Percentiles rank a stretch among this genome's conserved stretches.
Conservation (phyloP, 2,797 vertebrate genomes). For the Myotis daubentonii region DNA sequence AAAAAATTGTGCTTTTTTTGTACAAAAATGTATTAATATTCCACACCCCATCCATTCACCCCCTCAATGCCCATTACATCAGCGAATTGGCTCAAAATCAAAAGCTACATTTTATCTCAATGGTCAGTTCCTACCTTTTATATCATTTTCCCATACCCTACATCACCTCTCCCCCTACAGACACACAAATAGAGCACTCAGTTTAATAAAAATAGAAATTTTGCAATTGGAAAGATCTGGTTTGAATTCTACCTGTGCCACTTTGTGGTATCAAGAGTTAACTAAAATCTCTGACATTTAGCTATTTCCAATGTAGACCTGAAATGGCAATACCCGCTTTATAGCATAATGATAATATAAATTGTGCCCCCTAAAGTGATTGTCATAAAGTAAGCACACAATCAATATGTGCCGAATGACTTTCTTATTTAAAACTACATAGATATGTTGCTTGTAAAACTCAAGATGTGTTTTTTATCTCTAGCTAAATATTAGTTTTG, state of each 20-base stretch:
- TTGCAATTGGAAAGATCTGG: neutral
- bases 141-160: neutral
- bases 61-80: neutral
- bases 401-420: neutral
- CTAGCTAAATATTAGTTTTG: constrained; percentile 28
- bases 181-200: neutral
- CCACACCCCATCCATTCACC: neutral
- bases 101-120: neutral
- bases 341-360: neutral
- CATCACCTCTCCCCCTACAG: accelerated
- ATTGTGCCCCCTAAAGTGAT: neutral
- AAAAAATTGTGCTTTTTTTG: neutral
- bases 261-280: neutral
- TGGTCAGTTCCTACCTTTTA: neutral
- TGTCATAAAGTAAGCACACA: neutral
- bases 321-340: neutral
- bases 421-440: constrained; percentile 2
- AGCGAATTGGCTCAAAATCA: neutral
- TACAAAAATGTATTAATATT: constrained; percentile 11
- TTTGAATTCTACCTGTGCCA: constrained; percentile 4
- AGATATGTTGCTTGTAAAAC: neutral
- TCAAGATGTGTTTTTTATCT: neutral
- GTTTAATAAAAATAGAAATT: neutral
- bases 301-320: neutral
- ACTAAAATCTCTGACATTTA: neutral